Conservation (phyloP, 2,797 vertebrate genomes). For the Acipenser transmontanus region DNA sequence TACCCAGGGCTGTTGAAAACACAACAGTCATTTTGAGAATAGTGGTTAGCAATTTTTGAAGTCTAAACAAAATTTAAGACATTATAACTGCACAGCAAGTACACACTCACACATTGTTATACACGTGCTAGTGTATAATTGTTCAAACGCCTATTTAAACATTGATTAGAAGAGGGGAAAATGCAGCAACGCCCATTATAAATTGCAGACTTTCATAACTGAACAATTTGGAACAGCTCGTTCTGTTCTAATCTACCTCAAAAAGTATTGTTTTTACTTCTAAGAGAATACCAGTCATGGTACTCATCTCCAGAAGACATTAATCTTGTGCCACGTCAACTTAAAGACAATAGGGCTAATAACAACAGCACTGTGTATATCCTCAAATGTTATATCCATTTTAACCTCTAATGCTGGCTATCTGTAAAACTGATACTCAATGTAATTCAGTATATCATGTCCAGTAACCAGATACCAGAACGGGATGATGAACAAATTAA, state of each 20-base stretch:
- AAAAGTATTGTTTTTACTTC: slow-evolving; percentile 47
- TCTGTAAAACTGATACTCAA: slow-evolving; percentile 60
- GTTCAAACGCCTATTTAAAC: slow-evolving; percentile 4
- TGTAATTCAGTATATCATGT: slow-evolving; percentile 70
- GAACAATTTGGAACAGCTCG: slow-evolving; percentile 51
- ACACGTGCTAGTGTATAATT: not conserved
- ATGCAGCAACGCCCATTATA: slow-evolving; percentile 2
- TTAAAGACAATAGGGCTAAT: slow-evolving; percentile 60
- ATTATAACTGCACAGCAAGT: slow-evolving; percentile 7
- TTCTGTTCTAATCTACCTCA: slow-evolving; percentile 47
- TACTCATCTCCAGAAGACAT: slow-evolving; percentile 45
- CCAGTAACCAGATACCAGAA: slow-evolving; percentile 68
- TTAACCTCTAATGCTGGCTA: slow-evolving; percentile 56
- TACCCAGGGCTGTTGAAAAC: not conserved
- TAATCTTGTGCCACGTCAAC: slow-evolving; percentile 45
- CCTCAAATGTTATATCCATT: slow-evolving; percentile 54
- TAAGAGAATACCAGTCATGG: slow-evolving; percentile 46
- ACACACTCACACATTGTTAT: not conserved
- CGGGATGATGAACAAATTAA: slow-evolving; percentile 64
- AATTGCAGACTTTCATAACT: slow-evolving; percentile 1
- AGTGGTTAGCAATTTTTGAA: not conserved
- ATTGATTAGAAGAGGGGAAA: not conserved
- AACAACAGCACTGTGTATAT: slow-evolving; percentile 51
- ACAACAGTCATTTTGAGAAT: not conserved
- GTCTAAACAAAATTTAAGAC: slow-evolving; percentile 6